Base-by-base conservation (phyloP, 2,888 invertebrate genomes). In the Ectropis crepuscularia region DNA sequence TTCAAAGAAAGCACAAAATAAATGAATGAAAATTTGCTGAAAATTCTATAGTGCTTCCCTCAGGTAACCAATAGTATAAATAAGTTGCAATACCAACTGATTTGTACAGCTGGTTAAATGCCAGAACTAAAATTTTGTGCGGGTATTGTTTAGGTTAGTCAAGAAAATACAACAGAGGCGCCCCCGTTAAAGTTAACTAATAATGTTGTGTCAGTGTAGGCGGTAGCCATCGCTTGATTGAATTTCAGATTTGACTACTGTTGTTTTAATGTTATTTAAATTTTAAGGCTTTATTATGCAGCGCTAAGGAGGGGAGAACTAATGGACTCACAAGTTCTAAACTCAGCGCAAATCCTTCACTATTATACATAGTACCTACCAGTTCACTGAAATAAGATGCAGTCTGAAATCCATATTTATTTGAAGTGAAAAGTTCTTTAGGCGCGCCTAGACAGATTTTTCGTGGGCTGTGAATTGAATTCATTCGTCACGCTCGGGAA, bases 231-330 rank as follows among this genome's bases (percentile, higher is more conserved):
- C 51, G 58, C 58, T 63, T 57, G 58, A 63, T 63, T 63, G 58
- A 53, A 63, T 58, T 58, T 63, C 58, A 53, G 58, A 63, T 63
- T 63, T 38, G 16, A 63, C 58, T 53, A 49, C n/a, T n/a, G 47
- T 28, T 36, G 38, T 39, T 28, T 28, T 4, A 28, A 28, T 38
- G 54, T 55, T 54, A 54, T 61, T 55, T 28, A 50, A 47, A 50
- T 41, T 42, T 61, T 61, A 61, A 39, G 11, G 45, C 49, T 55
- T 46, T 50, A 50, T 61, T 61, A 61, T 50, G 28, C 54, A 28
- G 41, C 16, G 53, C n/a, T 46, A 28, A 7, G 50, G 57, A 50
- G n/a, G 43, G 50, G n/a, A 4, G n/a, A 43, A 11, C 36, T 49
- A 37, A 39, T 50, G 39, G 12, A 50, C 50, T 39, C 9, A 36